Base-by-base conservation (phyloP, 2,113 vertebrate species). In the Tiliqua scincoides region DNA sequence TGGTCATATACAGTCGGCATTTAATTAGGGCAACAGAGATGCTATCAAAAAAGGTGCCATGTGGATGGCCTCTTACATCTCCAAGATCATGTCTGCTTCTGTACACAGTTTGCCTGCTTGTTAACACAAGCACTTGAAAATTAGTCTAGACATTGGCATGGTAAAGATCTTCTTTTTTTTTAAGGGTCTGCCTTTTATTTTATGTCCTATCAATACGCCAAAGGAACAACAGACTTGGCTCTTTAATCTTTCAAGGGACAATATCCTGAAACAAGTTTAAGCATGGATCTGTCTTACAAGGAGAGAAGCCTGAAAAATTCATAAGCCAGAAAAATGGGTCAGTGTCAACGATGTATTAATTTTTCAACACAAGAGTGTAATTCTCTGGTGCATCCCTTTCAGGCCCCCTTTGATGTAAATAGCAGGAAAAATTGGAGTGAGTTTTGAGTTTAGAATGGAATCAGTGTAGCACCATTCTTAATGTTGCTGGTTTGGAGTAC, bases 371-470 rank as follows among this genome's bases (percentile, higher is more conserved):
- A 94, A 87, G 85, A 94, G 94, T 90, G 87, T 87, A 94, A 90
- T 94, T 95, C 85, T 91, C 82, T 40, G 89, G 75, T 77, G 88
- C 35, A 89, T 2, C 79, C 52, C 93, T 94, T 92, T 85, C 79
- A 88, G 88, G 61, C 89, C 81, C 37, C 40, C 92, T 97, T 96
- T 97, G 96, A 97, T 96, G 95, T 95, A 96, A 94, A 96, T 87
- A 93, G 86, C 78, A 85, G 81, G 86, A 89, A 92, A n/a, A 95
- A 95, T 79, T 93, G 82, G 89, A 95, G 82, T 0, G 40, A 0
- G 61, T 23, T 90, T 90, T 68, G 61, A 93, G 87, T 93, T 92
- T 52, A 86, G 91, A 94, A 95, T 52, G 84, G 88, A 94, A 95
- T 94, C 91, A 93, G 89, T 0, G 8, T 87, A 91, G 91, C 93